These are phyloP conservation scores for Rhopalosiphum padi DNA, from an alignment of 1,140 invertebrate species.

Conservation along the genomic window DNA sequence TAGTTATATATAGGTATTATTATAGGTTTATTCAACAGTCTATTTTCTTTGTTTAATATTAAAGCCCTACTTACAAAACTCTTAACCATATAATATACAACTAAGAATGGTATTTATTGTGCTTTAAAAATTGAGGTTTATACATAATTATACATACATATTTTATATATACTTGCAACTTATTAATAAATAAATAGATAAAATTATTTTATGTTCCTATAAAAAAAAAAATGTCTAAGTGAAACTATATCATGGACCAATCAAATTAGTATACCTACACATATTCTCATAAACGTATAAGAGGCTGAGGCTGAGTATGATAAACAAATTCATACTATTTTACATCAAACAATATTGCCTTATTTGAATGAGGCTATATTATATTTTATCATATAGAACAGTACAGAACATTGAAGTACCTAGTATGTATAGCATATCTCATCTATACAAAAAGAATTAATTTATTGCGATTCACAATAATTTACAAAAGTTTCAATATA, in stretches of 20 bases:
- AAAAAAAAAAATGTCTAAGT: not conserved
- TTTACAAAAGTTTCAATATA: not conserved
- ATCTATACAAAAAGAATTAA: not conserved
- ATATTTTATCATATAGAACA: not conserved
- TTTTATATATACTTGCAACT: not conserved
- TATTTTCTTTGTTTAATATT: constrained; percentile 14
- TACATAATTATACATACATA: not conserved
- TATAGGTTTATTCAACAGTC: constrained; percentile 16
- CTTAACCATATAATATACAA: not conserved
- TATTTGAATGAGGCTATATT: not conserved
- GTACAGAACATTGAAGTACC: not conserved
- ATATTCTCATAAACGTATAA: not conserved
- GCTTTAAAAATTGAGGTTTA: not conserved
- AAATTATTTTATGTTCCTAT: not conserved
- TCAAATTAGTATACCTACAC: not conserved
- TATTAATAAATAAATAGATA: not conserved
- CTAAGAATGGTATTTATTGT: not conserved
- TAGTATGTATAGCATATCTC: not conserved
- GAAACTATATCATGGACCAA: constrained; percentile 34
- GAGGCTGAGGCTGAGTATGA: no score
- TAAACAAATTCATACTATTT: not conserved
- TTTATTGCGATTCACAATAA: not conserved
- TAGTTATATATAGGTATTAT: not conserved
- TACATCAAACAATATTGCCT: not conserved
- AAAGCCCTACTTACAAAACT: not conserved